Base-by-base conservation (phyloP, 2,113 vertebrate genomes). In the Mustelus asterias region DNA sequence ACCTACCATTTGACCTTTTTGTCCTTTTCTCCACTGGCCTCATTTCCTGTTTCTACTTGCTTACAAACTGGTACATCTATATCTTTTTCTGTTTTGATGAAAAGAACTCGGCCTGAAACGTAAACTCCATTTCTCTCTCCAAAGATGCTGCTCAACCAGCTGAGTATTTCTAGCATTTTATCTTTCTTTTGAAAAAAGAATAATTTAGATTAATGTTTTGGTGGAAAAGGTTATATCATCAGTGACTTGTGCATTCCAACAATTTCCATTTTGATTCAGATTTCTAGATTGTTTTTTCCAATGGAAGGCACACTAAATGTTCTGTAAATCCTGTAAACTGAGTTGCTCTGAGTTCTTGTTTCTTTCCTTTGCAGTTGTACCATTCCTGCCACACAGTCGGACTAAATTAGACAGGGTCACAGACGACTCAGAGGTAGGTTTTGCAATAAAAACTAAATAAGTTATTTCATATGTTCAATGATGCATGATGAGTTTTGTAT, bases 381-480 rank as follows among this genome's bases (percentile, higher is more conserved):
- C 98, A 65, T 99, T 98, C 96, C 97, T 99, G 96, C 97, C 99
- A 96, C 98, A 99, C 96, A 98, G 97, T 97, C 97, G 98, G 96
- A 98, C 98, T 80, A 95, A 95, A 54, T 98, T 98, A 26, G 98
- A 99, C 96, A 98, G 96, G 97, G 97, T 98, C 89, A 98, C 99
- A 96, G 98, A 99, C 96, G 98, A 98, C 44, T 97, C 98, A 93
- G 98, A 99, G 99, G 99, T 99, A 97, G 97, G 98, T 96, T 65
- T 78, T 93, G 69, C 67, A 76, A n/a, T 76, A 4, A 72, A 72
- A 37, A 54, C 24, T 54, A 72, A 95, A 72, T 18, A 60, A 60
- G 33, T 60, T 1, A 58, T 54, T 88, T 89, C 85, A 22, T 54
- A 0, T 26, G 44, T 90, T 26, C 29, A 94, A 24, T 70, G 65